These are phyloP conservation scores for Eulemur coronatus DNA, from an alignment of 2,797 vertebrate species.

Conservation along the genomic window DNA sequence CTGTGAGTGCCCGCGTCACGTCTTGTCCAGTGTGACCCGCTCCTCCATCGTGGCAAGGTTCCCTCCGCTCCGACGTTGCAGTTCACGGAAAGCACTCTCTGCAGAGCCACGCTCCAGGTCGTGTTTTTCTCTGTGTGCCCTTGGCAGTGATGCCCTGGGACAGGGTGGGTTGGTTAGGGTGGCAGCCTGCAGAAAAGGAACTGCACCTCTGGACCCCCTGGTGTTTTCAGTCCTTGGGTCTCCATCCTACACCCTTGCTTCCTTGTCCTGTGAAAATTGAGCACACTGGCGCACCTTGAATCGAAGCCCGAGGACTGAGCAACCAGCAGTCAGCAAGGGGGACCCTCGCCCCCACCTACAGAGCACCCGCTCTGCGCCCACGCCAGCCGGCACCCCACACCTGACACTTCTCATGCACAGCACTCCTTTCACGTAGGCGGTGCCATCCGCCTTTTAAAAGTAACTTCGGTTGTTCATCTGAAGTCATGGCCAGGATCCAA, in stretches of 20 bases:
- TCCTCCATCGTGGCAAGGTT: fast-evolving
- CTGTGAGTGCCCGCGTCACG: fast-evolving
- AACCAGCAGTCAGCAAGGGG: fast-evolving
- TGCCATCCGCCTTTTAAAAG: neutral
- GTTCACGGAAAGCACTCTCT: fast-evolving
- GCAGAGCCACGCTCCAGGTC: fast-evolving
- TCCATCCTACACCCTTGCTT: neutral
- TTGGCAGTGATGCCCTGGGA: neutral
- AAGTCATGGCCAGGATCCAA: neutral
- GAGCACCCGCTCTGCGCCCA: neutral
- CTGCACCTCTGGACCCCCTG: fast-evolving
- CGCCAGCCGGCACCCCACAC: fast-evolving
- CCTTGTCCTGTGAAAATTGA: neutral
- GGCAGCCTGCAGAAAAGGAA: too few relatives aligned
- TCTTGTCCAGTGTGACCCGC: fast-evolving
- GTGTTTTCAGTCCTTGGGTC: fast-evolving
- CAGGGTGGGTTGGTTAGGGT: fast-evolving
- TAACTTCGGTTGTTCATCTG: neutral
- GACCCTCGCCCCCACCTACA: fast-evolving
- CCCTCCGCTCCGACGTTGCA: fast-evolving
- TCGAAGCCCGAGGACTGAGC: neutral
- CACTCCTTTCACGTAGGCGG: fast-evolving
- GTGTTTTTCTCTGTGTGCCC: fast-evolving
- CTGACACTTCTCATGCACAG: neutral
- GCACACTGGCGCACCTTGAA: fast-evolving